phyloP scores from a whole-genome alignment of 1,140 invertebrate genomes.

The Scaptomyza hsui region DNA sequence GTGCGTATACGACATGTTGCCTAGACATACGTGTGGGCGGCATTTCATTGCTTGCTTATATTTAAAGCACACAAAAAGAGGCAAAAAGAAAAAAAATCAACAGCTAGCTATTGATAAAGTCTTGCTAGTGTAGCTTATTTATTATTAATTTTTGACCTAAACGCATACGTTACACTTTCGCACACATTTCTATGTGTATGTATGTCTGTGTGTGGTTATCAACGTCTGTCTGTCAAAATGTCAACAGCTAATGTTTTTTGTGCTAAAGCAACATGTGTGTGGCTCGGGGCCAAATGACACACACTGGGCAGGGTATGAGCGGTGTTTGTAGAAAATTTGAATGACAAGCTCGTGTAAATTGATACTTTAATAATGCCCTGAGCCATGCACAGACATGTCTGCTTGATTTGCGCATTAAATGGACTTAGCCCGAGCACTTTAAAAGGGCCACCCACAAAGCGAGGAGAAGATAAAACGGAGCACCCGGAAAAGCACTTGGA shows the following conservation, averaged over 20 bases:
- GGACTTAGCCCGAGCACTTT: constrained; percentile 26
- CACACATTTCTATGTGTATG: constrained; percentile 4
- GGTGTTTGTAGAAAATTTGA: constrained; percentile 49
- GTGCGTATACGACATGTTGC: constrained; percentile 40
- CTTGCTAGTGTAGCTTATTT: constrained; percentile 20
- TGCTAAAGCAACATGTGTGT: constrained; percentile 30
- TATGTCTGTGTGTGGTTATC: constrained; percentile 14
- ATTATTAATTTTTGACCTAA: constrained; percentile 32
- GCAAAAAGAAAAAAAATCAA: constrained; percentile 14
- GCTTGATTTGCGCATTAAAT: constrained; percentile 30
- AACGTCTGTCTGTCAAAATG: constrained; percentile 47
- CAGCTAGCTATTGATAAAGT: constrained; percentile 19
- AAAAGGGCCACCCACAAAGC: constrained; percentile 21
- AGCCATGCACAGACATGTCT: constrained; percentile 33
- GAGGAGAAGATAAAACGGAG: background rate
- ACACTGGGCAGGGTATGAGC: constrained; percentile 49
- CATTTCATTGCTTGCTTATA: constrained; percentile 2
- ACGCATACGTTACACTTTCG: constrained; percentile 2
- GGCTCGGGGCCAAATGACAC: constrained; percentile 31
- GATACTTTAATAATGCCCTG: constrained; percentile 49
- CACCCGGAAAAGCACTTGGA: background rate
- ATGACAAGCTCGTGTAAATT: constrained; percentile 57
- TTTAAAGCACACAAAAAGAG: constrained; percentile 23
- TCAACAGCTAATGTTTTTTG: constrained; percentile 48
- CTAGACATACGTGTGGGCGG: constrained; percentile 21